Conservation (phyloP, 2,113 vertebrate genomes). For the Dipodomys stephensi region DNA sequence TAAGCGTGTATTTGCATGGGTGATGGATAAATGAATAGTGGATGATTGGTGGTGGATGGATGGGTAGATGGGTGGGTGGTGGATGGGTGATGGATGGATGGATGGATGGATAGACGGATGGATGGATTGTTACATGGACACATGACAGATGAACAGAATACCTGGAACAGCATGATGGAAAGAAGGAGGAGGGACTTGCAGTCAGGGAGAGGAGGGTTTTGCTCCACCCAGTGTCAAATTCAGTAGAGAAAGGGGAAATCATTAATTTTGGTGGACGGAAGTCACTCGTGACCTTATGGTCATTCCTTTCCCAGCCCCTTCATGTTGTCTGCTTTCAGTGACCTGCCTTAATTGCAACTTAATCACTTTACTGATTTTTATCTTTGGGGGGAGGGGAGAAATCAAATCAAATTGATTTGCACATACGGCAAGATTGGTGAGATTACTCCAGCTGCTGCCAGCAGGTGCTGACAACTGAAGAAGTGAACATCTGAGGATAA, state of each 20-base stretch:
- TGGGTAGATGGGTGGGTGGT: too few relatives aligned
- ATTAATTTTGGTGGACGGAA: neutral
- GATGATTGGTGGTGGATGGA: too few relatives aligned
- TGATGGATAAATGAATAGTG: neutral
- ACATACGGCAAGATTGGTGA: constrained; percentile 65
- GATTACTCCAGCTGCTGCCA: constrained; percentile 63
- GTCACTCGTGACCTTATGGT: constrained; percentile 24
- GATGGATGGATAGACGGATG: too few relatives aligned
- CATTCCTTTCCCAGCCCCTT: constrained; percentile 10
- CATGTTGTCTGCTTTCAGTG: constrained; percentile 39
- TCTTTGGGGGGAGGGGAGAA: constrained; percentile 43
- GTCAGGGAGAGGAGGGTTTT: neutral
- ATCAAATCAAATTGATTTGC: constrained; percentile 68
- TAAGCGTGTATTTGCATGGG: neutral
- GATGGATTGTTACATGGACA: too few relatives aligned
- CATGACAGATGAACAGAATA: neutral
- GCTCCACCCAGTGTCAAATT: neutral
- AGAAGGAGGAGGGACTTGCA: neutral
- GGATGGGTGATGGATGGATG: too few relatives aligned
- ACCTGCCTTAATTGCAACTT: constrained; percentile 59
- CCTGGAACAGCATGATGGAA: neutral
- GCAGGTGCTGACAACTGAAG: constrained; percentile 67
- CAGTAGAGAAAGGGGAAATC: neutral
- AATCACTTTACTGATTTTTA: constrained; percentile 72
- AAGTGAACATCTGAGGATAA: constrained; percentile 32